Evolutionary conservation across 2,888 invertebrate species (phyloP), one percentile per base, ranked within the genome.

Genomic region (Apamea sordens): DNA sequence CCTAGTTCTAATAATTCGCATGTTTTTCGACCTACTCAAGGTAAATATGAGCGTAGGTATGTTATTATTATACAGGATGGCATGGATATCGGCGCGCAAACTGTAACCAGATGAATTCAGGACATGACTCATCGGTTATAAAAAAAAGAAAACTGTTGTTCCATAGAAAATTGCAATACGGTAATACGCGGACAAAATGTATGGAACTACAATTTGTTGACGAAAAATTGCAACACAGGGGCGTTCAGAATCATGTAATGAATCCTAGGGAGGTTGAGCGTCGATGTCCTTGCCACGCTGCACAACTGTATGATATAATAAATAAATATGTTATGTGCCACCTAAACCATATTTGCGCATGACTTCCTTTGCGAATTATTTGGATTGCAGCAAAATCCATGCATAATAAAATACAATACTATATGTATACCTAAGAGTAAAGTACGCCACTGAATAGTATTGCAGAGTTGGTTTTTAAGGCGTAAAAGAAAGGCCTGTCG

Each of bases 401-500:
- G 76, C 59, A 47, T 47, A 47, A 32, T 61, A 32, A 75, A 74
- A 47, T 44, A 32, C 3, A 61, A 67, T 24, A 71, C 0, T 28
- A 32, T 56, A 47, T 4, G 47, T 50, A 82, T 79, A 78, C 78
- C 80, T 78, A 79, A 53, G 63, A 82, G 63, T 53, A 82, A 36
- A 79, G 13, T 24, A 82, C 74, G 18, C 79, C 79, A 44, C 18
- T 73, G 82, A 79, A 79, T 50, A 79, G 65, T 50, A 21, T 75
- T n/a, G 4, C 65, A 32, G 24, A 15, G 56, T 32, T 59, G 65
- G 28, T 50, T 83, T 53, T 74, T 56, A 79, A 24, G 44, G 24
- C 82, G 44, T 64, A 79, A 74, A 47, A 64, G 82, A 79, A 79
- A 18, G 79, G 79, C 28, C 82, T 82, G 53, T 79, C 53, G 47